Percentiles rank a stretch among this genome's conserved stretches.
These are phyloP conservation scores for Mastacembelus armatus DNA, from an alignment of 2,797 vertebrate species.

Conservation along the genomic window DNA sequence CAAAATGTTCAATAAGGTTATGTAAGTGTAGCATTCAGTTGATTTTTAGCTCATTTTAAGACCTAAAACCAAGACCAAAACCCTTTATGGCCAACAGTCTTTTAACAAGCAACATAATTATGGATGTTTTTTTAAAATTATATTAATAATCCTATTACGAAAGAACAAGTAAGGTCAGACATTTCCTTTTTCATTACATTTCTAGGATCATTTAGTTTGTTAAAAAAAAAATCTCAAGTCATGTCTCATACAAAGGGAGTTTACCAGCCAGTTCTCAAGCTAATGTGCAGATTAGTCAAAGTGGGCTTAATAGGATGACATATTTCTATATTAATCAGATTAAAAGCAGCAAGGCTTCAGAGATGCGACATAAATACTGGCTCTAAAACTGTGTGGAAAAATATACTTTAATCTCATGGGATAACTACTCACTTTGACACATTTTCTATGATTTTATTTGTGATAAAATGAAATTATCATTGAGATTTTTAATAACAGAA, in stretches of 20 bases:
- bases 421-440: slow-evolving; percentile 73
- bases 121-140: slow-evolving; percentile 54
- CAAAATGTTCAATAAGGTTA: not conserved
- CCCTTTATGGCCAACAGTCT: slow-evolving; percentile 41
- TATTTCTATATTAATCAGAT: slow-evolving; percentile 83
- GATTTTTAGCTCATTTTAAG: slow-evolving; percentile 49
- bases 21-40: slow-evolving; percentile 8
- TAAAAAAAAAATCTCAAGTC: slow-evolving; percentile 15
- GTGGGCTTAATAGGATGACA: slow-evolving; percentile 77
- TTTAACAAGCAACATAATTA: slow-evolving; percentile 69
- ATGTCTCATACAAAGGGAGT: slow-evolving; percentile 45
- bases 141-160: slow-evolving; percentile 80
- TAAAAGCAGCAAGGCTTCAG: slow-evolving; percentile 76
- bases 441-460: slow-evolving; percentile 78
- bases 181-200: slow-evolving; percentile 61
- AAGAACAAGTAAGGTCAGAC: slow-evolving; percentile 70
- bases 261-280: slow-evolving; percentile 58
- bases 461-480: slow-evolving; percentile 81
- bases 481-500: slow-evolving; percentile 77
- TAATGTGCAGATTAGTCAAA: slow-evolving; percentile 81
- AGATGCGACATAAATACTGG: slow-evolving; percentile 71
- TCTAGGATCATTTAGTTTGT: slow-evolving; percentile 44
- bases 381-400: slow-evolving; percentile 72
- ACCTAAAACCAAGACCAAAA: no score
- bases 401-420: slow-evolving; percentile 72